Conservation (phyloP, 2,797 vertebrate genomes). For the Furcifer pardalis region DNA sequence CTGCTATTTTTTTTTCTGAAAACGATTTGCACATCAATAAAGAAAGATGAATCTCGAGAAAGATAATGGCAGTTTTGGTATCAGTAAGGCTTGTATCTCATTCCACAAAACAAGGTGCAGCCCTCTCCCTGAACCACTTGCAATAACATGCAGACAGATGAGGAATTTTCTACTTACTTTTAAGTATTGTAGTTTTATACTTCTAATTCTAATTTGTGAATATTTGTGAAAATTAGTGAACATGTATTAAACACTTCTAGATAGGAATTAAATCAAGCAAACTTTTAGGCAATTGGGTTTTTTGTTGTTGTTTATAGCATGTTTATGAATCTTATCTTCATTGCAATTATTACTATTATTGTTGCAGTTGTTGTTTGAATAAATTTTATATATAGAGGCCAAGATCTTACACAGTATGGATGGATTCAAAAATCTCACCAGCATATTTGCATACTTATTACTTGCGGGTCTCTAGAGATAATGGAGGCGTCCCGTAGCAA, state of each 20-base stretch:
- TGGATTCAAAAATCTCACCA: no score
- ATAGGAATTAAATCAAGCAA: neutral
- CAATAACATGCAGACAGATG: no score
- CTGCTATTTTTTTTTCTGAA: no score
- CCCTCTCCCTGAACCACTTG: no score
- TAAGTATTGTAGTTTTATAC: neutral
- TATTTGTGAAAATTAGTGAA: no score
- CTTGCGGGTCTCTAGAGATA: no score
- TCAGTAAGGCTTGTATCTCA: no score
- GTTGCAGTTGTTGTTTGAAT: neutral
- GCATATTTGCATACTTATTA: no score
- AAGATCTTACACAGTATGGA: no score
- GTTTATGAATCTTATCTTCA: neutral
- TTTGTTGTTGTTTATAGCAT: neutral
- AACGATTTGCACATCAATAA: neutral
- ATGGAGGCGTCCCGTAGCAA: no score
- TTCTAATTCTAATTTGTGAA: neutral
- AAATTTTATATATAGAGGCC: no score
- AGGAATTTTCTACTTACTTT: no score
- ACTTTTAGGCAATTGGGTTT: neutral
- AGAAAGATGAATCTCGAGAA: neutral
- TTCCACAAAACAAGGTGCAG: neutral
- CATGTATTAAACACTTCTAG: neutral
- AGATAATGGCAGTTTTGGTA: neutral
- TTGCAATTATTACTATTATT: neutral